Percentiles rank a stretch among this genome's conserved stretches.
These are phyloP conservation scores for Ailuropoda melanoleuca DNA, from an alignment of 2,113 vertebrate species.

Conservation along the genomic window DNA sequence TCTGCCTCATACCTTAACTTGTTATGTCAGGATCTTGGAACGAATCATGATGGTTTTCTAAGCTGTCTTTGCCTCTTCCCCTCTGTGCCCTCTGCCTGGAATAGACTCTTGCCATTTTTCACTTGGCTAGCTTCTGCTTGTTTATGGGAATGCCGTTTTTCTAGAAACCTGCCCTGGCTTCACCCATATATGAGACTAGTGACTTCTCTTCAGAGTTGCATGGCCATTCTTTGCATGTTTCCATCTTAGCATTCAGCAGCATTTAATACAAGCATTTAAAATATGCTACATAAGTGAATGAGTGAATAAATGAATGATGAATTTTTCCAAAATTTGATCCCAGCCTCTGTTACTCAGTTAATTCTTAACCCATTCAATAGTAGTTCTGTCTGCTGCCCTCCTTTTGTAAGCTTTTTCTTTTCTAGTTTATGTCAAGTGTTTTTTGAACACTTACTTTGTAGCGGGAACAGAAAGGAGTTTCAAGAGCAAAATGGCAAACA, in stretches of 20 bases:
- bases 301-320: neutral
- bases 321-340: neutral
- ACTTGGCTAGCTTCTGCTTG: neutral
- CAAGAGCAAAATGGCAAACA: neutral
- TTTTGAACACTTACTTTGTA: neutral
- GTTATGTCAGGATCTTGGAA: neutral
- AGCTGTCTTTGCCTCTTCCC: neutral
- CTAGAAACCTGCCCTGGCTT: neutral
- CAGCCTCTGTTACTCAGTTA: neutral
- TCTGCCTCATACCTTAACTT: neutral
- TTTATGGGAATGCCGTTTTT: neutral
- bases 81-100: neutral
- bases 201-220: neutral
- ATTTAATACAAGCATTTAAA: neutral
- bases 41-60: neutral
- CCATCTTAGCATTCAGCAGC: neutral
- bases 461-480: neutral
- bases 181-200: neutral
- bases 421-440: neutral
- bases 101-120: neutral
- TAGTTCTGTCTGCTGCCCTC: neutral
- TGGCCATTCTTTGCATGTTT: neutral
- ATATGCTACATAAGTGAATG: neutral
- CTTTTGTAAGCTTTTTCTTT: neutral
- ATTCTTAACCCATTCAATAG: neutral